Percentiles rank a stretch among this genome's conserved stretches.
Evolutionary conservation across 2,888 invertebrate genomes (phyloP).

Genomic region (Hypolimnas misippus): DNA sequence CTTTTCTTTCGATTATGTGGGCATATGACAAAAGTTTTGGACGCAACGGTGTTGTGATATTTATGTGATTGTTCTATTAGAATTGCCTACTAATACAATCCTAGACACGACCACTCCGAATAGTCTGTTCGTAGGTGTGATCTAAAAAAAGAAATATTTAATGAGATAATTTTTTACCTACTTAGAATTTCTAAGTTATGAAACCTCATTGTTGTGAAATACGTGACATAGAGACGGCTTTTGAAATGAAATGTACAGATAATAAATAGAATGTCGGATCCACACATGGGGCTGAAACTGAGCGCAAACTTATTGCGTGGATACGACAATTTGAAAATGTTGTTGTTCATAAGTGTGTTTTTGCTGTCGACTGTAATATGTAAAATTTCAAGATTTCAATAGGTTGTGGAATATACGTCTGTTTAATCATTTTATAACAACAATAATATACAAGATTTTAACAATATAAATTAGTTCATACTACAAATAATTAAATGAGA

Average conservation of each 20-base stretch:
- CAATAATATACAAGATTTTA: too few species aligned
- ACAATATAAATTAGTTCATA: too few species aligned
- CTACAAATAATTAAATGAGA: too few species aligned
- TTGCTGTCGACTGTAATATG: slow-evolving; percentile 23
- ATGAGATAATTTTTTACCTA: slow-evolving; percentile 74
- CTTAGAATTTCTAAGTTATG: slow-evolving; percentile 68
- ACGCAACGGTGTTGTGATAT: neutral
- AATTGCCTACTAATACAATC: slow-evolving; percentile 51
- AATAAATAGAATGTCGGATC: neutral
- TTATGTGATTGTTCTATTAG: slow-evolving; percentile 31
- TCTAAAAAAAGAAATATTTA: slow-evolving; percentile 65
- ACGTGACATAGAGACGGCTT: slow-evolving; percentile 30
- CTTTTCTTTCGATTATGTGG: slow-evolving; percentile 7
- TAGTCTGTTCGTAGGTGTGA: slow-evolving; percentile 60
- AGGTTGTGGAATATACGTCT: slow-evolving; percentile 8
- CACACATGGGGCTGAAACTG: neutral
- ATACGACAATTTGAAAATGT: neutral
- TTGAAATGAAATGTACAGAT: slow-evolving; percentile 15
- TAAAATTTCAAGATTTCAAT: slow-evolving; percentile 3
- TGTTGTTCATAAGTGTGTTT: slow-evolving; percentile 19
- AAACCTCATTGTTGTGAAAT: slow-evolving; percentile 62
- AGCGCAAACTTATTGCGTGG: neutral
- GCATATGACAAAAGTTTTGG: neutral
- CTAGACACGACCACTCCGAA: slow-evolving; percentile 67
- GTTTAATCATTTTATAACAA: neutral